phyloP scores from a whole-genome alignment of 2,888 invertebrate genomes.

The Thecophora atra region DNA sequence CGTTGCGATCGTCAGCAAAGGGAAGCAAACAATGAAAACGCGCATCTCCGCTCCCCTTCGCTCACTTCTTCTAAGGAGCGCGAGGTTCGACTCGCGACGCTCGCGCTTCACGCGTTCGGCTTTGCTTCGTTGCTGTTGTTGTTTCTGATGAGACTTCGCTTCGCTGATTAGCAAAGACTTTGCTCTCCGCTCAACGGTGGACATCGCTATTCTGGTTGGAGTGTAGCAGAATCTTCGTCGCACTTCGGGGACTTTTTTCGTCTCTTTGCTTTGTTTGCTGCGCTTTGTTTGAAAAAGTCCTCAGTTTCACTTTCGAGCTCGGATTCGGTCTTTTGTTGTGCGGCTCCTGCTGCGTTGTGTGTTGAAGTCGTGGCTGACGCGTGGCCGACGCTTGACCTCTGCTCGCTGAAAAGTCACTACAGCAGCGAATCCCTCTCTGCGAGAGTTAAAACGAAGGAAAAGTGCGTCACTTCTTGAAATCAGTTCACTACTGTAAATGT shows the following conservation, averaged over 20 bases:
- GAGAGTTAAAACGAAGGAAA: too few relatives aligned
- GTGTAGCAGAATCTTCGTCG: neutral
- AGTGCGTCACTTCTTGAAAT: too few relatives aligned
- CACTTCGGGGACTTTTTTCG: neutral
- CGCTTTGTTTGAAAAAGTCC: neutral
- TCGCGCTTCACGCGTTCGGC: constrained; percentile 23
- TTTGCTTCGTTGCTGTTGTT: neutral
- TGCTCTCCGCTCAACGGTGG: too few relatives aligned
- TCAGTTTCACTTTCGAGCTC: constrained; percentile 25
- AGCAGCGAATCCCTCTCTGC: too few relatives aligned
- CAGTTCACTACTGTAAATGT: too few relatives aligned
- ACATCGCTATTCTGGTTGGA: neutral
- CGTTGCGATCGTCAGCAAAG: too few relatives aligned
- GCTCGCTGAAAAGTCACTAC: neutral
- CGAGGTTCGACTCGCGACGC: constrained; percentile 4
- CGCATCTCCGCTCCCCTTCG: too few relatives aligned
- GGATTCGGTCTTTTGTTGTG: constrained; percentile 3
- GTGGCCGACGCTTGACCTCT: constrained; percentile 25
- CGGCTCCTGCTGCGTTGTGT: neutral
- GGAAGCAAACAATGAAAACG: too few relatives aligned
- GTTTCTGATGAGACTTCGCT: neutral
- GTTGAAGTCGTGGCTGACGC: constrained; percentile 8
- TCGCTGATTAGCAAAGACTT: too few relatives aligned
- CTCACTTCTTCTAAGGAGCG: neutral
- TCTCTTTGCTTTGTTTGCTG: neutral